These are phyloP conservation scores for Anastrepha ludens DNA, from an alignment of 1,140 invertebrate genomes.

Conservation along the genomic window DNA sequence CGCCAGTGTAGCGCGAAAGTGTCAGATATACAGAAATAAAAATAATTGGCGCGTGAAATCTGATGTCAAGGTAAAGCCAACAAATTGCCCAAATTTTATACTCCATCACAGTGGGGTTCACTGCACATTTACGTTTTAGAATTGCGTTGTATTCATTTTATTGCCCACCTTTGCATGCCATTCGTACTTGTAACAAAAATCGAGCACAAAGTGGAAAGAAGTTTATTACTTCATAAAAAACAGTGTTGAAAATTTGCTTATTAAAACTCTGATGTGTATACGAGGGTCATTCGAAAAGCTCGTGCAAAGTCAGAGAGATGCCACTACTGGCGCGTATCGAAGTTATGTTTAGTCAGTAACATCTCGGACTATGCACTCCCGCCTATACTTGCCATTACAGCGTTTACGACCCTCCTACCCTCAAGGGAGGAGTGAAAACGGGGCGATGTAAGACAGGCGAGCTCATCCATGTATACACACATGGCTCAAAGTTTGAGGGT, in stretches of 20 bases:
- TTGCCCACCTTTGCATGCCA: not conserved
- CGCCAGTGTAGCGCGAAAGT: not conserved
- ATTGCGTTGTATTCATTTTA: not conserved
- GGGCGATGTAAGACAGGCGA: too few relatives aligned
- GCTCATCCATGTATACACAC: too few relatives aligned
- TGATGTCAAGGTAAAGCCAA: not conserved
- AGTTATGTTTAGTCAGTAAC: too few relatives aligned
- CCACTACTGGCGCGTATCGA: too few relatives aligned
- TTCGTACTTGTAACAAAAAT: not conserved
- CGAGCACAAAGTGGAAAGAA: not conserved
- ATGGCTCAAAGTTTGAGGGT: too few relatives aligned
- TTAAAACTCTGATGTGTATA: too few relatives aligned
- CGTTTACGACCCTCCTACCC: too few relatives aligned
- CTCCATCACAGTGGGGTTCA: not conserved
- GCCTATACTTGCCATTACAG: too few relatives aligned
- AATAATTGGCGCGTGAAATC: slow-evolving; percentile 22
- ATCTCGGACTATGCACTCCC: too few relatives aligned
- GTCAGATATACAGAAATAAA: slow-evolving; percentile 1
- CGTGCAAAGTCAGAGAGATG: too few relatives aligned
- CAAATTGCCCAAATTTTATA: slow-evolving; percentile 1
- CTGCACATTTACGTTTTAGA: not conserved
- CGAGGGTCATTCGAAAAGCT: too few relatives aligned
- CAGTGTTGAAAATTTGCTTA: not conserved
- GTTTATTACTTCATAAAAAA: not conserved
- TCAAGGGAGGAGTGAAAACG: too few relatives aligned